These are phyloP conservation scores for Motacilla tschutschensis DNA, from an alignment of 2,113 vertebrate genomes.

Conservation along the genomic window DNA sequence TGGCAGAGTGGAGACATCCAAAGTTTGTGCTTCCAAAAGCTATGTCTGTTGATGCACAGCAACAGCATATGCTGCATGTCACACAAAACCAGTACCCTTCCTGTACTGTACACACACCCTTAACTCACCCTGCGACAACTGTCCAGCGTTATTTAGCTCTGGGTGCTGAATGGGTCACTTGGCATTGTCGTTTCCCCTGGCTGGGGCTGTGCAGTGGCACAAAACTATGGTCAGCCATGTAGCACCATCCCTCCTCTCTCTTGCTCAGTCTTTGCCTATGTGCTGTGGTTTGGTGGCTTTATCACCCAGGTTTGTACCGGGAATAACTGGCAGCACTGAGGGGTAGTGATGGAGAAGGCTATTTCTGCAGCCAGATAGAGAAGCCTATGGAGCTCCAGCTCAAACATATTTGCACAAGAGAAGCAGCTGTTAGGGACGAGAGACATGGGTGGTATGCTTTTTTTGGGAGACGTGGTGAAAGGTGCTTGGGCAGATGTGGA, in stretches of 20 bases:
- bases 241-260: neutral
- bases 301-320: too few species aligned
- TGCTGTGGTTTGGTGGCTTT: neutral
- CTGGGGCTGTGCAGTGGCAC: neutral
- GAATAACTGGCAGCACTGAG: neutral
- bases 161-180: neutral
- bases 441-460: neutral
- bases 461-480: neutral
- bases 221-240: neutral
- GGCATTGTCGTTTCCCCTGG: neutral
- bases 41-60: neutral
- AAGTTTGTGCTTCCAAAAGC: neutral
- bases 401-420: neutral
- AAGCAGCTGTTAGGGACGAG: neutral
- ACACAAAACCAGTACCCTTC: rapidly evolving
- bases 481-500: neutral
- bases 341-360: neutral
- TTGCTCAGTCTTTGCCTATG: rapidly evolving
- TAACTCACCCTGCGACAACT: too few species aligned
- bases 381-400: neutral
- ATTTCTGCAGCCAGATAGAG: neutral
- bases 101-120: neutral
- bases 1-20: neutral
- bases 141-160: neutral
- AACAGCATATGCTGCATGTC: neutral